Conservation (phyloP, 2,113 vertebrate genomes). For the Leucopsar rothschildi region DNA sequence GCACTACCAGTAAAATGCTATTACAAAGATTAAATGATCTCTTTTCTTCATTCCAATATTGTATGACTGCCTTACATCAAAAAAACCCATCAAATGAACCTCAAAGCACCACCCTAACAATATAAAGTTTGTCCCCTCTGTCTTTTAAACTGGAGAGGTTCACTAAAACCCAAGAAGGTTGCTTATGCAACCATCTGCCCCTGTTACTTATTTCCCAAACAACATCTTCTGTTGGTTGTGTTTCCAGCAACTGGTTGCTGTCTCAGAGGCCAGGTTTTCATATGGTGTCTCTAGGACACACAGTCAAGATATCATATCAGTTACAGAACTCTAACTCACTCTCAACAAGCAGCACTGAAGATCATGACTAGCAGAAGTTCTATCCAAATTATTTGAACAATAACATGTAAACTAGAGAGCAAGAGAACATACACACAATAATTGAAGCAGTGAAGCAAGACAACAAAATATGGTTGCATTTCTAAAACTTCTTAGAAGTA, state of each 20-base stretch:
- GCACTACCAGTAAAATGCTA: not conserved
- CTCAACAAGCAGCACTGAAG: not conserved
- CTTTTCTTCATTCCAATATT: not conserved
- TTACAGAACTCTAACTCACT: not conserved
- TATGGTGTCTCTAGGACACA: not conserved
- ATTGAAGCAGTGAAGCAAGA: not conserved
- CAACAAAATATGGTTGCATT: not conserved
- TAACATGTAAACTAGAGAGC: rapidly evolving
- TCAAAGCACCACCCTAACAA: not conserved
- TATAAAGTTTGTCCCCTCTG: not conserved
- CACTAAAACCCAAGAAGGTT: not conserved
- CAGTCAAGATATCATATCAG: not conserved
- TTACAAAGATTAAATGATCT: not conserved
- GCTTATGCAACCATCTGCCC: not conserved
- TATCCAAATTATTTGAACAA: not conserved
- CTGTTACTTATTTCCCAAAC: not conserved
- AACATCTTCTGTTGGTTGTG: not conserved
- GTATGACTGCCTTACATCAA: not conserved
- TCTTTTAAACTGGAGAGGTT: not conserved
- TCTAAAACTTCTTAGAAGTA: not conserved
- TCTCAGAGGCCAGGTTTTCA: not conserved
- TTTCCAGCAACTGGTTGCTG: not conserved
- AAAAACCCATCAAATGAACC: not conserved
- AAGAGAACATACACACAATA: not conserved
- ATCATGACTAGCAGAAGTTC: not conserved